phyloP scores from a whole-genome alignment of 2,113 vertebrate genomes.

The Loxodonta africana region DNA sequence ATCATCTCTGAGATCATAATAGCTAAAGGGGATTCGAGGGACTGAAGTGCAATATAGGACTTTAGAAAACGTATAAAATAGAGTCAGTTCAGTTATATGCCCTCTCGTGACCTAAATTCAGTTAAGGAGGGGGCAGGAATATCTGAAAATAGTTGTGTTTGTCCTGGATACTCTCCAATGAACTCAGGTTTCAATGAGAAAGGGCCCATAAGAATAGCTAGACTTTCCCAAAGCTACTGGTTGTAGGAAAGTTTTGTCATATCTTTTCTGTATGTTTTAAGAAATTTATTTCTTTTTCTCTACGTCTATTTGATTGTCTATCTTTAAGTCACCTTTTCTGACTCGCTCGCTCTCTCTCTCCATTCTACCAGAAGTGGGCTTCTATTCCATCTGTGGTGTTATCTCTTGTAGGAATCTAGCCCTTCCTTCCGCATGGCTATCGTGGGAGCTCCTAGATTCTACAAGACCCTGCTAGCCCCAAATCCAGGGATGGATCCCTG shows the following conservation, averaged over 20 bases:
- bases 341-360: neutral
- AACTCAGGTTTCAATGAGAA: neutral
- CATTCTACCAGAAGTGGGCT: neutral
- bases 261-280: neutral
- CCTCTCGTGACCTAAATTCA: neutral
- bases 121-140: neutral
- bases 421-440: neutral
- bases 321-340: too few species aligned
- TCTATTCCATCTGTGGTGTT: neutral
- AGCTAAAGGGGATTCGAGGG: neutral
- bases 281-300: neutral
- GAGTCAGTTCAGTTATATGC: too few species aligned
- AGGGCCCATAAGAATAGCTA: neutral
- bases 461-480: neutral
- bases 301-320: neutral
- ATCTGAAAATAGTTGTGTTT: neutral
- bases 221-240: neutral
- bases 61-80: too few species aligned
- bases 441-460: neutral
- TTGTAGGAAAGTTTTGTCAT: neutral
- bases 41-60: neutral
- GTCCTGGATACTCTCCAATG: neutral
- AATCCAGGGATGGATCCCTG: neutral
- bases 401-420: neutral
- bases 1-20: neutral